Evolutionary conservation across 2,797 vertebrate species (phyloP).

Genomic region (Benthosema pterotum): DNA sequence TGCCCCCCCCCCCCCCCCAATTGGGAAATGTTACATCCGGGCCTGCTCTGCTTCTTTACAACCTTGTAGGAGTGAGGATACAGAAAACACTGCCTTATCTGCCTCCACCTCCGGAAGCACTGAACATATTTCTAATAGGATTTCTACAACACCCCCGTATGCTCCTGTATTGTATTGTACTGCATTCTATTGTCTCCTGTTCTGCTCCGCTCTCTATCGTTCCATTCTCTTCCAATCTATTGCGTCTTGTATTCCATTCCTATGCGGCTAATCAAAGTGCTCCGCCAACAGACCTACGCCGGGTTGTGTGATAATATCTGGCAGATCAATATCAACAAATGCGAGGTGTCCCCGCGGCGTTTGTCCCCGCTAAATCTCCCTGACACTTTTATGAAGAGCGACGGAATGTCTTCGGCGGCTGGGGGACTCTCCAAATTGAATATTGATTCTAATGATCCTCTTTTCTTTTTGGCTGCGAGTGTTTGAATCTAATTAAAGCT

Average conservation of each 20-base stretch:
- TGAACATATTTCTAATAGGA: too few relatives aligned
- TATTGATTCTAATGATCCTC: slow-evolving; percentile 69
- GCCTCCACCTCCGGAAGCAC: too few relatives aligned
- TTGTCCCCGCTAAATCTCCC: slow-evolving; percentile 58
- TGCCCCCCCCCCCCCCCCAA: too few relatives aligned
- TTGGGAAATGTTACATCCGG: too few relatives aligned
- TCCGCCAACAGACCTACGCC: slow-evolving; percentile 15
- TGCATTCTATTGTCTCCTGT: background rate
- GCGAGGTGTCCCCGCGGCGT: slow-evolving; percentile 30
- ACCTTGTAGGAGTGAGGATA: too few relatives aligned
- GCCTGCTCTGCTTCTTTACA: too few relatives aligned
- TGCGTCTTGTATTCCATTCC: slow-evolving; percentile 5
- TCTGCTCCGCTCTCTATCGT: background rate
- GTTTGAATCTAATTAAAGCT: slow-evolving; percentile 62
- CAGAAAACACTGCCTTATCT: too few relatives aligned
- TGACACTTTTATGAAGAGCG: slow-evolving; percentile 62
- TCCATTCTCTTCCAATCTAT: background rate
- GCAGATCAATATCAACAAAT: slow-evolving; percentile 50
- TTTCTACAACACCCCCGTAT: too few relatives aligned
- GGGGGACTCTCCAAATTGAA: slow-evolving; percentile 52
- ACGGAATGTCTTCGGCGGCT: slow-evolving; percentile 39
- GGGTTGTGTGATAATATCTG: slow-evolving; percentile 29
- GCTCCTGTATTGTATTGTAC: background rate
- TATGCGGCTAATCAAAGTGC: slow-evolving; percentile 20
- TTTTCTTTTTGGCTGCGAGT: slow-evolving; percentile 54